Conservation (phyloP, 2,113 vertebrate species). For the Ceyx margarethae region DNA sequence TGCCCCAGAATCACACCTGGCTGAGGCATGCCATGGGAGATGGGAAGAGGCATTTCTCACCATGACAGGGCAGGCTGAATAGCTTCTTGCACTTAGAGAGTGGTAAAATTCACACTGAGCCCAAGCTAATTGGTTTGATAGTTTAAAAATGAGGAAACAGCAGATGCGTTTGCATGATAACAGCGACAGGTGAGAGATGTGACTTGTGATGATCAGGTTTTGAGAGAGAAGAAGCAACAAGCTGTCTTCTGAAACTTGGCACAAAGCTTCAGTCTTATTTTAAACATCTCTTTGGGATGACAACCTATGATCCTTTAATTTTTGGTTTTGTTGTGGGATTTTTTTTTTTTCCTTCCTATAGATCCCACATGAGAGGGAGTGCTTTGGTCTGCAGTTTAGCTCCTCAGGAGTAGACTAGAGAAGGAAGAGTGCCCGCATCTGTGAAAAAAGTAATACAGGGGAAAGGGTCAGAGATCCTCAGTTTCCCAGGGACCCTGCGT, state of each 20-base stretch:
- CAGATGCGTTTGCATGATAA: neutral
- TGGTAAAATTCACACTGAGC: neutral
- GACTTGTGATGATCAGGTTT: neutral
- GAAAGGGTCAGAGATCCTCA: constrained; percentile 1
- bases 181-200: neutral
- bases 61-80: neutral
- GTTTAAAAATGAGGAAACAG: neutral
- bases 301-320: neutral
- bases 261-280: neutral
- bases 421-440: neutral
- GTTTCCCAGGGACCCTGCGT: neutral
- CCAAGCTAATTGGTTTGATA: neutral
- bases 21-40: fast-evolving
- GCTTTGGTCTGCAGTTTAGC: neutral
- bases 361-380: neutral
- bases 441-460: neutral
- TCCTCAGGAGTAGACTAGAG: neutral
- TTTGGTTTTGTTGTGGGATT: neutral
- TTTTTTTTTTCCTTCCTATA: neutral
- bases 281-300: neutral
- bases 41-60: fast-evolving
- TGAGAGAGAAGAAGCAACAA: neutral
- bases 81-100: neutral
- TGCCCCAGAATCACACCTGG: neutral
- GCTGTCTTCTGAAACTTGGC: neutral